Conservation (phyloP, 2,888 invertebrate genomes). For the Cerceris ruficornis region DNA sequence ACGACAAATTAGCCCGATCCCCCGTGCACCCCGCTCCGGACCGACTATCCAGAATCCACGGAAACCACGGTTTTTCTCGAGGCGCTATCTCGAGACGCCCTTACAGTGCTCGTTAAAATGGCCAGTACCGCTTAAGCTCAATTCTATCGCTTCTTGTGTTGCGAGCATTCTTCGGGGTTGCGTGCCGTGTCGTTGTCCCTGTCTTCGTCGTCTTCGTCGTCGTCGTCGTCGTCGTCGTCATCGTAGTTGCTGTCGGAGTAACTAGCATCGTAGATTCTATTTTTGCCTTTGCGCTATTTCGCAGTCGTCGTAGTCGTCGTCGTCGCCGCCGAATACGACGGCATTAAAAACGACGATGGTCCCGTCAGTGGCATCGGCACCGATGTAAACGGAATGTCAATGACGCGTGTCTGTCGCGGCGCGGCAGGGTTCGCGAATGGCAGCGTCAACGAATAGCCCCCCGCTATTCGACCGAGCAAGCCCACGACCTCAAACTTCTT, state of each 20-base stretch:
- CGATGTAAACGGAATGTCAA: constrained; percentile 6
- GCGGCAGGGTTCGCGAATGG: constrained; percentile 25
- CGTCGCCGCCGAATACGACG: neutral
- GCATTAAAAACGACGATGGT: neutral
- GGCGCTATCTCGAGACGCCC: constrained; percentile 49
- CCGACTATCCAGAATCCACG: too few species aligned
- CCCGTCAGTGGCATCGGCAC: constrained; percentile 3
- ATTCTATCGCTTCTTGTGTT: constrained; percentile 69
- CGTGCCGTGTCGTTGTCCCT: constrained; percentile 59
- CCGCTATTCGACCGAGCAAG: too few species aligned
- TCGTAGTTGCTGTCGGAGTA: neutral
- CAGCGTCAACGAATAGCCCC: constrained; percentile 3
- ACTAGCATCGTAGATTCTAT: neutral
- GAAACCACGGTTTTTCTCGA: constrained; percentile 7
- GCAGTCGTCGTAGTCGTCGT: constrained; percentile 1
- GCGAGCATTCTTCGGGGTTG: constrained; percentile 70
- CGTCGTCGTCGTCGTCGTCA: constrained; percentile 13
- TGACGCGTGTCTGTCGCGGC: constrained; percentile 18
- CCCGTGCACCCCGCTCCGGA: too few species aligned
- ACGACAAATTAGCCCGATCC: too few species aligned
- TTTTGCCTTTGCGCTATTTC: neutral
- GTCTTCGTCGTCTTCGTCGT: constrained; percentile 12
- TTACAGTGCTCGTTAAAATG: constrained; percentile 28
- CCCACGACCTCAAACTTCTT: too few species aligned
- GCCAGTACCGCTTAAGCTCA: constrained; percentile 48